Evolutionary conservation across 2,888 invertebrate genomes (phyloP), one percentile per base, ranked within the genome.

Genomic region (Spatulosminthurus flaviceps): DNA sequence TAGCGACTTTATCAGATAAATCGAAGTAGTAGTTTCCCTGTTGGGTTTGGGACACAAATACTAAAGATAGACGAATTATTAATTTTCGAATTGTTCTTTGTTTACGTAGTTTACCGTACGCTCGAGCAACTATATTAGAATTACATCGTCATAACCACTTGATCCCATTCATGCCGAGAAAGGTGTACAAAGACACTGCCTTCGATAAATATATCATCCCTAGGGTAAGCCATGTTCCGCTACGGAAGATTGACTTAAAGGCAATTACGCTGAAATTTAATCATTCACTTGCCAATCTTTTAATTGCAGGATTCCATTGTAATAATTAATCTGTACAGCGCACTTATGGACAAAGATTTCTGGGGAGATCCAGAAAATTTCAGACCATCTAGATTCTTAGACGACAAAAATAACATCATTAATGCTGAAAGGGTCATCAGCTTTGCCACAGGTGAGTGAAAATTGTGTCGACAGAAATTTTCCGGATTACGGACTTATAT

Each of bases 331-430:
- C 51, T 74, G 28, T 74, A 74, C 61, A 60, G 61, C 29, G 26
- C 51, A 2, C 21, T 28, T 9, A 74, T 61, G 60, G 74, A 74
- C 24, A 11, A 41, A 11, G 69, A 77, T 26, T 69, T 77, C 24
- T 77, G 77, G 77, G 67, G 69, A 41, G 77, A 77, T 26, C 77
- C 77, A 7, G 29, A 77, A 24, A 67, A 67, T 41, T 77, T 77
- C 41, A 66, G 77, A 9, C 77, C 77, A 11, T 64, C 64, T 1
- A 28, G 77, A 26, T 77, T 77, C 51, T 42, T 77, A 1, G 77
- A 66, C n/a, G 69, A 42, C 22, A 41, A 34, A 41, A 69, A 41
- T 22, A 34, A 67, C 19, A 77, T 41, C 1, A 42, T 22, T 11
- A 41, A 69, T 26, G 42, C 77, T 5, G 77, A 77, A 69, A 26